A percentile compares a stretch with the other conserved stretches of the same genome.
These are phyloP conservation scores for Tinea pellionella DNA, from an alignment of 2,888 invertebrate genomes.

Conservation along the genomic window DNA sequence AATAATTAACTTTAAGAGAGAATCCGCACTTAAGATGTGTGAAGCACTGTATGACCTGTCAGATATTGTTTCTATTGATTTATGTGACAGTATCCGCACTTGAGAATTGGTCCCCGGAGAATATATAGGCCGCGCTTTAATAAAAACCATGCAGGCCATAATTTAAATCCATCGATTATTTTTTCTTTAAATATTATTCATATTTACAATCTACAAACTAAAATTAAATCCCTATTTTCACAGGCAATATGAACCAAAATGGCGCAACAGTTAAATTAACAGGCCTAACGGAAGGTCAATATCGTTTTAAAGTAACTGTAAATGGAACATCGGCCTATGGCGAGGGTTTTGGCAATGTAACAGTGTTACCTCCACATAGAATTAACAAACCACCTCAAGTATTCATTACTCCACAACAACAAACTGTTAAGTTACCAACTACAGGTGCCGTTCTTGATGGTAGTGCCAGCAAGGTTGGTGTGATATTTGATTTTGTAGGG, in stretches of 20 bases:
- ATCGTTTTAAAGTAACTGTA: constrained; percentile 86
- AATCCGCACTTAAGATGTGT: too few relatives aligned
- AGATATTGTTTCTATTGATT: too few relatives aligned
- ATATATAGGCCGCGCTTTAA: too few relatives aligned
- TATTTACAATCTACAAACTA: too few relatives aligned
- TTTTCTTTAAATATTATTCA: too few relatives aligned
- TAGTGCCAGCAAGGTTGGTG: constrained; percentile 73
- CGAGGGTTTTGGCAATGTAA: constrained; percentile 89
- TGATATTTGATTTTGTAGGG: too few relatives aligned
- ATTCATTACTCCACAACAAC: constrained; percentile 85
- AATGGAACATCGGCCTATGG: constrained; percentile 83
- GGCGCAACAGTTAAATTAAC: constrained; percentile 85
- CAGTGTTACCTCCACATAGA: constrained; percentile 85
- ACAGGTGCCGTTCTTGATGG: constrained; percentile 92
- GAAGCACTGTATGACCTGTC: too few relatives aligned
- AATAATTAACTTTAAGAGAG: not conserved
- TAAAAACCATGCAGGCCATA: too few relatives aligned
- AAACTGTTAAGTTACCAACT: constrained; percentile 90
- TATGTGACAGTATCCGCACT: too few relatives aligned
- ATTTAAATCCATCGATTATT: too few relatives aligned
- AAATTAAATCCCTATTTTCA: not conserved
- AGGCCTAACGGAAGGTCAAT: constrained; percentile 87
- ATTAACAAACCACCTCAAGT: constrained; percentile 87
- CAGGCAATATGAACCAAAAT: constrained; percentile 85
- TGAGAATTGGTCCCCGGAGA: too few relatives aligned